Evolutionary conservation across 1,140 invertebrate genomes (phyloP), one percentile per base, ranked within the genome.

Genomic region (Dolichoris vasculosae): DNA sequence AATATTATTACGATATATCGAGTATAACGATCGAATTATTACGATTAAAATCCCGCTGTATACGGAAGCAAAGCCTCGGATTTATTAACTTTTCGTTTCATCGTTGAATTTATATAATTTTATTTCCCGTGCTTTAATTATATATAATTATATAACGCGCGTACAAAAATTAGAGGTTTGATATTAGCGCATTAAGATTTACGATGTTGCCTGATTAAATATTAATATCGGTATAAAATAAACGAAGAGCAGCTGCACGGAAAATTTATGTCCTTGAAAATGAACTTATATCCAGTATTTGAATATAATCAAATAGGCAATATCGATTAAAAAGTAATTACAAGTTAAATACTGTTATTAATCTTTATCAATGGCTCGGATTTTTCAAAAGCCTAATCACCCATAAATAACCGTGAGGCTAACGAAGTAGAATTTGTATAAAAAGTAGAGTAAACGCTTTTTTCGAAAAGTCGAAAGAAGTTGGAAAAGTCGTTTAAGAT

Each of bases 241-340:
- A 17, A 71, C 6, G 35, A 40, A 20, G 17, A 9, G 51, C 13
- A 20, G 20, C 7, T 17, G 8, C 51, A 17, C 51, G 9, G 51
- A 9, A 17, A 55, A 55, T 55, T 55, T 55, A 55, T 55, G 51
- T 55, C 15, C 20, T 2, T 55, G 51, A 55, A 17, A 9, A 17
- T 17, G 51, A 55, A 17, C 51, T 11, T 55, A n/a, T 17, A 17
- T 23, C 13, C 35, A 38, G n/a, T 26, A 30, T 3, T 40, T 40
- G 30, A 71, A 71, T 40, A 40, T 40, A 71, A 71, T 40, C 15
- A 40, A 71, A 71, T 30, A 64, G 63, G 6, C 2, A 30, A 64
- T 59, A 59, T 64, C 69, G 69, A 71, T 71, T 30, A 71, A 71
- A 40, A 71, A 40, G 35, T 30, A 71, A 71, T 40, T 71, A 71